Evolutionary conservation across 30 jellyfish, hydroid and myxozoan species (phyloP), one percentile per base, ranked within the genome.

Genomic region (Nemopilema nomurai): DNA sequence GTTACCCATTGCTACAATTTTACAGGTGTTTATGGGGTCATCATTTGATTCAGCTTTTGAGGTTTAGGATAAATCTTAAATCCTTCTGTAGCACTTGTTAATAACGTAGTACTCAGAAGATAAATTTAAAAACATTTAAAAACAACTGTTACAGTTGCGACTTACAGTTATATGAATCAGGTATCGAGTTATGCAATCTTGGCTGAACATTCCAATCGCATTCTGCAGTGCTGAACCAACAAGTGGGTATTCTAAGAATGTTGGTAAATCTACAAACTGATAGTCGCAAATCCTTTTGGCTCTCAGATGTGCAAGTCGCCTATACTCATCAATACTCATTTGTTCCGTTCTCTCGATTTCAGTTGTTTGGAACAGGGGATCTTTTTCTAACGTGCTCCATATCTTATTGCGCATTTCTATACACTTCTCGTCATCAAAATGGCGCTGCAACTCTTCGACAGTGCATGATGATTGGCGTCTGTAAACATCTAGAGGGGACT

Each of bases 351-450:
- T 30, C 27, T 82, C 91, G 1, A 53, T 79, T n/a, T 87, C 89
- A 4, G 83, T 85, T 9, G 71, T 63, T 28, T 64, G 57, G 85
- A 87, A 92, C 18, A 87, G 82, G 67, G 97, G 96, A 57, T 92
- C 98, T 53, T 82, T 82, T 62, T 87, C 97, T 51, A 92, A 74
- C 51, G 97, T 82, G 18, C 83, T 26, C 83, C 76, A 87, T 23
- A 79, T 70, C 16, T 49, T 64, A 13, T 69, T 77, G 57, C 71
- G 62, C 77, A 78, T 50, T 33, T 25, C 67, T 16, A 62, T 18
- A 33, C 82, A 41, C 19, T 87, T 81, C 68, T 79, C 84, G 33
- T 87, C 96, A 27, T 71, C 87, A 51, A 87, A 78, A 49, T 73
- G 78, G 57, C 52, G 62, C 69, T 80, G 87, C 76, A 87, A 33